Conservation (phyloP, 2,113 vertebrate species). For the Rhinogobius similis region DNA sequence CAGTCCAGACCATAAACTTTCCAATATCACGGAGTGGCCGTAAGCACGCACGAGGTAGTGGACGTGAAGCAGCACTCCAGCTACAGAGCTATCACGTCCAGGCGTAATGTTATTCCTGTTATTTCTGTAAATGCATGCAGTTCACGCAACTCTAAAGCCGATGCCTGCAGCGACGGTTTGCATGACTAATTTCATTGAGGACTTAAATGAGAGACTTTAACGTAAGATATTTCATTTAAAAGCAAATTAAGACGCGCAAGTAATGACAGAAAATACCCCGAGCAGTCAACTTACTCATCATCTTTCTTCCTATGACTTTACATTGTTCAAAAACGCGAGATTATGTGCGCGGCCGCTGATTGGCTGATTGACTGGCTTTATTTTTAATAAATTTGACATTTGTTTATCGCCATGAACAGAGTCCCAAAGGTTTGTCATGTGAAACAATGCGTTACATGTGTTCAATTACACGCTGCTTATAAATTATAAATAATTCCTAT, state of each 20-base stretch:
- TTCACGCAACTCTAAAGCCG: slow-evolving; percentile 17
- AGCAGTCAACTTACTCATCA: slow-evolving; percentile 22
- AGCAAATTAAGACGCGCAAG: neutral
- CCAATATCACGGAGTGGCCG: slow-evolving; percentile 50
- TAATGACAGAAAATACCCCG: neutral
- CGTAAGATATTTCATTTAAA: neutral
- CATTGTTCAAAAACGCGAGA: slow-evolving; percentile 46
- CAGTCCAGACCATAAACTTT: slow-evolving; percentile 4
- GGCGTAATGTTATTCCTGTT: slow-evolving; percentile 47
- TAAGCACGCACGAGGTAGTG: slow-evolving; percentile 47
- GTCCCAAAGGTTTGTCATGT: slow-evolving; percentile 17
- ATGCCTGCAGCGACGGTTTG: slow-evolving; percentile 7
- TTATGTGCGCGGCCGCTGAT: slow-evolving; percentile 54
- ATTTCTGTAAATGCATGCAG: slow-evolving; percentile 48
- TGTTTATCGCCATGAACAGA: neutral
- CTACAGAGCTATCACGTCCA: slow-evolving; percentile 59
- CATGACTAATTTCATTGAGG: neutral
- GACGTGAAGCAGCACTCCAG: slow-evolving; percentile 48
- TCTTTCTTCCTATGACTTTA: slow-evolving; percentile 30
- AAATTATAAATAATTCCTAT: slow-evolving; percentile 31
- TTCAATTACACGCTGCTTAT: slow-evolving; percentile 30
- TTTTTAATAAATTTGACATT: slow-evolving; percentile 21
- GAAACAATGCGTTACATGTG: slow-evolving; percentile 32
- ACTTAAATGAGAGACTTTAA: slow-evolving; percentile 1
- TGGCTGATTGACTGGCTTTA: slow-evolving; percentile 48